phyloP scores from a whole-genome alignment of 2,113 vertebrate genomes.

The Lucifuga dentata region DNA sequence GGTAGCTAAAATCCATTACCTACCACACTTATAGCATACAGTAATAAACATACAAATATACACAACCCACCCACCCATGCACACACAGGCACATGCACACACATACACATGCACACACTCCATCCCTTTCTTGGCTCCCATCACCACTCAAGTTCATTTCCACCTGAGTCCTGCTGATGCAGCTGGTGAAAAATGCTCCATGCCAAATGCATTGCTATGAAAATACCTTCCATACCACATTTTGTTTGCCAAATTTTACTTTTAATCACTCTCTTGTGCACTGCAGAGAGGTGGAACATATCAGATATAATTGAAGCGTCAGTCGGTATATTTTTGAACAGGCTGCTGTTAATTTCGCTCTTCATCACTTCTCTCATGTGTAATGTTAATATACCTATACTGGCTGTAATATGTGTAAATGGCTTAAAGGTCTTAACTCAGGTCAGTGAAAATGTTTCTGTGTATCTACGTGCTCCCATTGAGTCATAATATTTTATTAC shows the following conservation, averaged over 20 bases:
- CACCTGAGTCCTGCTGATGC: conserved; percentile 72
- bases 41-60: conserved; percentile 31
- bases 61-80: conserved; percentile 34
- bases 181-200: conserved; percentile 63
- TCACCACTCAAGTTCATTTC: conserved; percentile 60
- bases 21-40: conserved; percentile 11
- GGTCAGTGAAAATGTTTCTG: conserved; percentile 26
- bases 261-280: conserved; percentile 59
- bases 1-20: conserved; percentile 36
- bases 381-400: conserved; percentile 4
- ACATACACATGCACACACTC: neutral
- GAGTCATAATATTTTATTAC: conserved; percentile 37
- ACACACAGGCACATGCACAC: conserved; percentile 33
- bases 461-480: conserved; percentile 5
- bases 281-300: conserved; percentile 34
- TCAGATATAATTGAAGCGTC: conserved; percentile 34
- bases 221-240: conserved; percentile 60
- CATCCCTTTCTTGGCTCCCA: conserved; percentile 60
- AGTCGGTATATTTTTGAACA: conserved; percentile 2
- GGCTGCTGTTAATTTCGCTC: conserved; percentile 8
- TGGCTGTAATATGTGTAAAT: conserved; percentile 12
- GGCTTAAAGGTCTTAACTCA: neutral
- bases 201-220: conserved; percentile 62
- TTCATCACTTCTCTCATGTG: neutral
- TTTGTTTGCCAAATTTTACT: conserved; percentile 61